Conservation (phyloP, 37 sponge, comb jelly and placozoan species). For the Geodia barretti region DNA sequence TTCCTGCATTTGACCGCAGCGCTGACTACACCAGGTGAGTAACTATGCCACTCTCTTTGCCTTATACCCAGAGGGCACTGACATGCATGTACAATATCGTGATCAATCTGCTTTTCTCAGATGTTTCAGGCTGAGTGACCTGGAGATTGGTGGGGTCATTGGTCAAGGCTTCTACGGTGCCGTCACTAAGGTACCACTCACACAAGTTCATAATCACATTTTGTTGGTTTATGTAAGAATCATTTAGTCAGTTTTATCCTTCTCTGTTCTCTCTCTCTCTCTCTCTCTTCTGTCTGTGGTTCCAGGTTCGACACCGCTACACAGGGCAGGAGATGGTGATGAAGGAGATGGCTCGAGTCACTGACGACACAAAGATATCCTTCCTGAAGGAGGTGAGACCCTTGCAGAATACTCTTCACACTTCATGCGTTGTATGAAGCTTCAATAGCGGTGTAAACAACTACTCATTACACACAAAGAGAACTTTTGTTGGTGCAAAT, state of each 20-base stretch:
- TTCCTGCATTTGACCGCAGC: constrained; percentile 50
- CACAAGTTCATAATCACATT: neutral
- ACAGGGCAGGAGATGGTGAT: constrained; percentile 88
- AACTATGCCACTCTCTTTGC: neutral
- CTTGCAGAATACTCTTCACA: no score
- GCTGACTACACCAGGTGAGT: constrained; percentile 46
- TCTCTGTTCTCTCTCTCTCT: neutral
- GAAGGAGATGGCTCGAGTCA: constrained; percentile 71
- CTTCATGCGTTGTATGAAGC: no score
- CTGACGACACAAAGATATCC: constrained; percentile 72
- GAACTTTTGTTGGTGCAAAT: no score
- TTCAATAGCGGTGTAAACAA: no score
- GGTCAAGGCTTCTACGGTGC: constrained; percentile 87
- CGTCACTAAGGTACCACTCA: constrained; percentile 63
- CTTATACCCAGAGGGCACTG: no score
- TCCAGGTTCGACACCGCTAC: constrained; percentile 67
- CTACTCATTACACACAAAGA: no score
- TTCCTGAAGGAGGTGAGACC: constrained; percentile 87
- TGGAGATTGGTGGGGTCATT: constrained; percentile 76
- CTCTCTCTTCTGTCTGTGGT: neutral
- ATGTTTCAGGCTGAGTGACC: constrained; percentile 77
- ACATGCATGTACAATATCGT: no score
- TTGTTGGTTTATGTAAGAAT: no score
- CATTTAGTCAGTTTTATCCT: no score
- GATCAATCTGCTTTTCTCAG: no score